Base-by-base conservation (phyloP, 2,797 vertebrate species). In the Micropoecilia bifurca region DNA sequence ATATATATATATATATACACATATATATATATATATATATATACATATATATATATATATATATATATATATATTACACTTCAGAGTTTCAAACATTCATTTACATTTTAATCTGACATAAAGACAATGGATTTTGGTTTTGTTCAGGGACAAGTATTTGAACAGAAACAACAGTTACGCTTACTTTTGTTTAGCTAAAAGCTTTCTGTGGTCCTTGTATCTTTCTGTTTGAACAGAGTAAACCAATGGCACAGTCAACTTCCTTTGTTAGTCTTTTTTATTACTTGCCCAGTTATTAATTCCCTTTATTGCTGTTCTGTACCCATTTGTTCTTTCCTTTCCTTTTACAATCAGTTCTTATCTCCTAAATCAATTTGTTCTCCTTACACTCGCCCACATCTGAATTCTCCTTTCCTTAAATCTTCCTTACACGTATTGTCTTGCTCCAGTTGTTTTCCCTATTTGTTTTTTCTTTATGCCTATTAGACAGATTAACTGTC, bases 401-500 rank as follows among this genome's bases (percentile, higher is more conserved):
- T 68, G 7, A 75, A 68, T 47, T 72, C 46, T 9, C 18, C 12
- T 75, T 30, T 25, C 46, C 41, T 47, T 80, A 76, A 81, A 81
- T 79, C 73, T 71, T 45, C 59, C 85, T 73, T 75, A 43, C 3
- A 28, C 0, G 46, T 78, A 66, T 71, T 66, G 50, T 57, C 39
- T 68, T 66, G 80, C 61, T 88, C 71, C 47, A 55, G 1, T 80
- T 71, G 16, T 33, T 83, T 73, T 66, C 22, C 28, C 46, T 66
- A 66, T 80, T 30, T 73, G 33, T 80, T 53, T 84, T 63, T 63
- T 63, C 59, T 63, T 63, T 20, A 63, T 80, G 76, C 80, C 76
- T 73, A 73, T 76, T 77, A 33, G 33, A 33, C 33, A 33, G 6
- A 83, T 71, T 79, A 81, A 77, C 76, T 78, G 71, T 63, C 81